Evolutionary conservation across 2,888 invertebrate genomes (phyloP).

Genomic region (Eilema depressum): DNA sequence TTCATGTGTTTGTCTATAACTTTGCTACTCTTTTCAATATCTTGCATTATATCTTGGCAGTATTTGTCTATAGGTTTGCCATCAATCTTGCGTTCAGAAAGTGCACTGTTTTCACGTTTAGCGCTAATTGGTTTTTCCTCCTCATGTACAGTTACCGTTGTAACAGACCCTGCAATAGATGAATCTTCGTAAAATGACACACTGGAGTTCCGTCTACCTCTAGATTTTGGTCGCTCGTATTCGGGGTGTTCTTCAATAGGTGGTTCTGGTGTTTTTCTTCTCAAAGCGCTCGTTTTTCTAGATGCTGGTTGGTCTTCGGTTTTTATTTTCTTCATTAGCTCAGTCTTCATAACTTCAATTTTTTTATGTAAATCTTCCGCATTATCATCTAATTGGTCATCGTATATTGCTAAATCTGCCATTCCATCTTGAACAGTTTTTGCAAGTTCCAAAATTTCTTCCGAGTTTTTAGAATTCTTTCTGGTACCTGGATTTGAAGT

Average conservation of each 20-base stretch:
- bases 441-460: slow-evolving; percentile 82
- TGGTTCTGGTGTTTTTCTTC: slow-evolving; percentile 72
- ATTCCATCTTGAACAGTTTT: slow-evolving; percentile 87
- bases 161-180: slow-evolving; percentile 57
- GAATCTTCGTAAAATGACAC: slow-evolving; percentile 71
- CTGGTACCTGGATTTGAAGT: slow-evolving; percentile 68
- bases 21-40: slow-evolving; percentile 79
- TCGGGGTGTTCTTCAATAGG: slow-evolving; percentile 75
- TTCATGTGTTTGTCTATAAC: slow-evolving; percentile 84
- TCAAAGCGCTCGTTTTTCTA: slow-evolving; percentile 70
- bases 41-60: slow-evolving; percentile 79
- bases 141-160: slow-evolving; percentile 59
- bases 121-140: slow-evolving; percentile 48
- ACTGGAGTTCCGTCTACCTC: slow-evolving; percentile 71
- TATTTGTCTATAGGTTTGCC: slow-evolving; percentile 77
- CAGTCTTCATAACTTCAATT: slow-evolving; percentile 75
- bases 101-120: slow-evolving; percentile 61
- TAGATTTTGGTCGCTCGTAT: slow-evolving; percentile 72
- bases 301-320: slow-evolving; percentile 64
- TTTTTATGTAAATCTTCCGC: slow-evolving; percentile 73
- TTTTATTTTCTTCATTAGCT: slow-evolving; percentile 78
- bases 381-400: slow-evolving; percentile 64
- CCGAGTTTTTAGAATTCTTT: slow-evolving; percentile 72
- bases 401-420: slow-evolving; percentile 79
- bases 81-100: slow-evolving; percentile 61